phyloP scores from a whole-genome alignment of 1,140 invertebrate species.

The Drosophila setifemur region DNA sequence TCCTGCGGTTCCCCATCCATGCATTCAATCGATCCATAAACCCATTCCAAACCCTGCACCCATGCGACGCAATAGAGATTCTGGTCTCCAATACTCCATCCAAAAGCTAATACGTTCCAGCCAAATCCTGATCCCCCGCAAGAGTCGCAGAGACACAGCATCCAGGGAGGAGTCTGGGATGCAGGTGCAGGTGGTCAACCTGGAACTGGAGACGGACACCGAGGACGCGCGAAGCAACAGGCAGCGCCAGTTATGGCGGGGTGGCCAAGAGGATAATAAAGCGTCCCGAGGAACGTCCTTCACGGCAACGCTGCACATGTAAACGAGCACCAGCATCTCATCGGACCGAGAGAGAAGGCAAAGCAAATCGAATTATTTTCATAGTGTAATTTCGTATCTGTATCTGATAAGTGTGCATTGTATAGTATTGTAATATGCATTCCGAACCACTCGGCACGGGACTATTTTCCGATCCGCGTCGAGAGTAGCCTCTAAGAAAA shows the following conservation, averaged over 20 bases:
- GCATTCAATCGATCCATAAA: slow-evolving; percentile 24
- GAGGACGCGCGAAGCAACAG: slow-evolving; percentile 2
- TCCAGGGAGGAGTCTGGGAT: neutral
- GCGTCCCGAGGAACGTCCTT: slow-evolving; percentile 2
- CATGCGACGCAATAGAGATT: slow-evolving; percentile 36
- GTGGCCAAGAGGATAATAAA: neutral
- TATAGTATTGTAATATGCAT: slow-evolving; percentile 22
- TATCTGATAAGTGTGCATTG: slow-evolving; percentile 20
- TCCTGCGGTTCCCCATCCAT: neutral
- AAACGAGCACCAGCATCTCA: slow-evolving; percentile 1
- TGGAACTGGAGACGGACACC: slow-evolving; percentile 39
- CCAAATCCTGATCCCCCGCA: neutral
- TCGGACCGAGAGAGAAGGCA: slow-evolving; percentile 4
- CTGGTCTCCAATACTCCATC: slow-evolving; percentile 21
- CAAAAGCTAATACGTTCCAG: slow-evolving; percentile 20
- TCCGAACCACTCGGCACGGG: slow-evolving; percentile 17
- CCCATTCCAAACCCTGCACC: slow-evolving; percentile 24
- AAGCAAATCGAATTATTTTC: slow-evolving; percentile 6
- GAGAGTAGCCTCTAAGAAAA: slow-evolving; percentile 11
- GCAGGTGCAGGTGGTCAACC: slow-evolving; percentile 36
- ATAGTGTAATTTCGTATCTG: neutral
- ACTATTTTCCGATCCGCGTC: slow-evolving; percentile 26
- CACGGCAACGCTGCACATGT: slow-evolving; percentile 56
- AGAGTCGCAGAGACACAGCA: neutral
- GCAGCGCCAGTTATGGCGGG: slow-evolving; percentile 21